Evolutionary conservation across 2,113 vertebrate genomes (phyloP).

Genomic region (Hippoglossus stenolepis): DNA sequence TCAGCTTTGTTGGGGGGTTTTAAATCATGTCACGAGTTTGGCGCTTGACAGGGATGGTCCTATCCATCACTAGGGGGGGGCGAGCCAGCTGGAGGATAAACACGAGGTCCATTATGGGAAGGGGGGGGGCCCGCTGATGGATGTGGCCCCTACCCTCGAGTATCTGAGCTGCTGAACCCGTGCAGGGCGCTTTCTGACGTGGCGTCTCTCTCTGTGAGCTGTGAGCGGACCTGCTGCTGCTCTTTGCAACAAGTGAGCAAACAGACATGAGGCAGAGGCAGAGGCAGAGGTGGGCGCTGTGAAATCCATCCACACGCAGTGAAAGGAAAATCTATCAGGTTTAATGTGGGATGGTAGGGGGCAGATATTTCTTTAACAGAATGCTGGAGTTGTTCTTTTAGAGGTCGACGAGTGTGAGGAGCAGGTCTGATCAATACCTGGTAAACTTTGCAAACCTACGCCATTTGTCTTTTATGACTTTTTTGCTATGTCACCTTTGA

Average conservation of each 20-base stretch:
- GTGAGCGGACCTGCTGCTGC: neutral
- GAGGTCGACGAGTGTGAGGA: slow-evolving; percentile 24
- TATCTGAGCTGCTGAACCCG: neutral
- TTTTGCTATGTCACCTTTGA: neutral
- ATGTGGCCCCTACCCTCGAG: slow-evolving; percentile 10
- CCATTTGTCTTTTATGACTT: neutral
- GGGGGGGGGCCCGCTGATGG: slow-evolving; percentile 23
- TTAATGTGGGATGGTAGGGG: slow-evolving; percentile 46
- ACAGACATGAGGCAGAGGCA: slow-evolving; percentile 25
- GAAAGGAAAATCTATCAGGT: slow-evolving; percentile 42
- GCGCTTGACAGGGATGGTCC: slow-evolving; percentile 16
- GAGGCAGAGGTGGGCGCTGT: slow-evolving; percentile 32
- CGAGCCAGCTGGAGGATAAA: slow-evolving; percentile 38
- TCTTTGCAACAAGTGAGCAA: slow-evolving; percentile 46
- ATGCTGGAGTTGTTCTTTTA: slow-evolving; percentile 10
- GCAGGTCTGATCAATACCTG: slow-evolving; percentile 10
- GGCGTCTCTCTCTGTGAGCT: slow-evolving; percentile 31
- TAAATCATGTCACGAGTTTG: slow-evolving; percentile 37
- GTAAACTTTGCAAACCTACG: neutral
- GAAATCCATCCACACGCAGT: slow-evolving; percentile 34
- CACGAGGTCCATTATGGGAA: neutral
- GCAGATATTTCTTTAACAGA: slow-evolving; percentile 58
- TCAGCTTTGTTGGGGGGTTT: slow-evolving; percentile 35
- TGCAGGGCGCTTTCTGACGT: slow-evolving; percentile 23
- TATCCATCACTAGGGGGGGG: slow-evolving; percentile 36